A percentile compares a stretch with the other conserved stretches of the same genome.
Evolutionary conservation across 1,140 invertebrate genomes (phyloP).

Genomic region (Lepidotrigona ventralis): DNA sequence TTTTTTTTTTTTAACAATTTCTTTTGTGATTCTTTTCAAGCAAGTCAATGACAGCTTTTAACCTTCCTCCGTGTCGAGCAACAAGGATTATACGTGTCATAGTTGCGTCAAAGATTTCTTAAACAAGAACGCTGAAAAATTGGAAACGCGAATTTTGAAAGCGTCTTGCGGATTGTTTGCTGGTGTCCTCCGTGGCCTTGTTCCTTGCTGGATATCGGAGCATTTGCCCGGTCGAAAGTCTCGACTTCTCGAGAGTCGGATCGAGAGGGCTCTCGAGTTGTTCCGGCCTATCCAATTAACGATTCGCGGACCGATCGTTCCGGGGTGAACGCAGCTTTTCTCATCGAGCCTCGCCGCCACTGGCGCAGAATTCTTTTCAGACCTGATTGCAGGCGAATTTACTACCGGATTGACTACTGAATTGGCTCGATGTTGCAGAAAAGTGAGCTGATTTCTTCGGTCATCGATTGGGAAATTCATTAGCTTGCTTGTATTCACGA

Average conservation of each 20-base stretch:
- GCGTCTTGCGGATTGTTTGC: background rate
- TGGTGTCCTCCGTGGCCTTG: background rate
- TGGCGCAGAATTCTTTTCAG: conserved; percentile 1
- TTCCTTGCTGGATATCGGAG: background rate
- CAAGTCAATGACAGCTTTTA: too few relatives aligned
- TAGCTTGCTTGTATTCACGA: background rate
- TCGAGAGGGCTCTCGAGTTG: conserved; percentile 18
- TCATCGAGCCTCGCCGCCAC: background rate
- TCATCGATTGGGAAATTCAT: conserved; percentile 9
- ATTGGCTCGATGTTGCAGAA: conserved; percentile 5
- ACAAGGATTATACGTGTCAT: too few relatives aligned
- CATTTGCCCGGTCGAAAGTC: background rate
- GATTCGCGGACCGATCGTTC: conserved; percentile 23
- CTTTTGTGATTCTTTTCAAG: too few relatives aligned
- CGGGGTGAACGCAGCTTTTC: conserved; percentile 3
- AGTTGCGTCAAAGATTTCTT: too few relatives aligned
- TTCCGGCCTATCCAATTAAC: conserved; percentile 40
- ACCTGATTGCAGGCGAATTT: background rate
- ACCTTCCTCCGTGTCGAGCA: too few relatives aligned
- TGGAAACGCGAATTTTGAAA: background rate
- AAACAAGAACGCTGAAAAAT: too few relatives aligned
- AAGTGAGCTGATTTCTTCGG: background rate
- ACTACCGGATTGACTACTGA: background rate
- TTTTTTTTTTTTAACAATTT: too few relatives aligned
- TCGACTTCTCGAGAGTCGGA: conserved; percentile 22